phyloP scores from a whole-genome alignment of 2,888 invertebrate genomes.

The Athrips mouffetella region DNA sequence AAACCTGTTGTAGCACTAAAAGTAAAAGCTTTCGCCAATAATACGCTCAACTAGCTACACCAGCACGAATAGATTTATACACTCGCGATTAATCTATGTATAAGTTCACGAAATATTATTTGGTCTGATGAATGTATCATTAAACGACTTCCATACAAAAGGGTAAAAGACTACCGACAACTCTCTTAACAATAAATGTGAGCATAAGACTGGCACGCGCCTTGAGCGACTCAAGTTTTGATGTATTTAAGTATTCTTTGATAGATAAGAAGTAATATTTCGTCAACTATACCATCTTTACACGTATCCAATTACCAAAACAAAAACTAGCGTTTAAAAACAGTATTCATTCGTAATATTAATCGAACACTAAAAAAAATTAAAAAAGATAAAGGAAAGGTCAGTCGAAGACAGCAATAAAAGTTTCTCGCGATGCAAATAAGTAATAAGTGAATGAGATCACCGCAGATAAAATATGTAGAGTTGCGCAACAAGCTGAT shows the following conservation, averaged over 20 bases:
- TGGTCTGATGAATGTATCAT: too few relatives aligned
- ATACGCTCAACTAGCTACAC: conserved; percentile 21
- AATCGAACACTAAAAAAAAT: too few relatives aligned
- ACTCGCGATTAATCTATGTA: not conserved
- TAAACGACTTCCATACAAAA: too few relatives aligned
- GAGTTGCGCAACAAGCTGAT: conserved; percentile 2
- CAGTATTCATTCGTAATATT: not conserved
- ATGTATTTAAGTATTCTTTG: too few relatives aligned
- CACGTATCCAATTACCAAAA: too few relatives aligned
- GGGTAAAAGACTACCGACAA: too few relatives aligned
- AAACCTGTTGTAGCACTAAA: conserved; percentile 63
- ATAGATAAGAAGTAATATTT: too few relatives aligned
- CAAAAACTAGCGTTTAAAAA: not conserved
- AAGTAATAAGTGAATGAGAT: conserved; percentile 4
- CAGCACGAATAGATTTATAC: conserved; percentile 2
- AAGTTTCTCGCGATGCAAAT: conserved; percentile 2
- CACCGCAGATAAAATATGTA: not conserved
- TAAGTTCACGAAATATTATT: not conserved
- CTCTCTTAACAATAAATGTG: too few relatives aligned
- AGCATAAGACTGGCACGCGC: too few relatives aligned
- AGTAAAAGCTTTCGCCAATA: conserved; percentile 67
- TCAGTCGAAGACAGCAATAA: conserved; percentile 5
- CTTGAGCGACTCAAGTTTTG: too few relatives aligned
- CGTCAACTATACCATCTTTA: too few relatives aligned
- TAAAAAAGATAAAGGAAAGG: conserved; percentile 1